Evolutionary conservation across 2,797 vertebrate genomes (phyloP), one percentile per base, ranked within the genome.

Genomic region (Melanogrammus aeglefinus): DNA sequence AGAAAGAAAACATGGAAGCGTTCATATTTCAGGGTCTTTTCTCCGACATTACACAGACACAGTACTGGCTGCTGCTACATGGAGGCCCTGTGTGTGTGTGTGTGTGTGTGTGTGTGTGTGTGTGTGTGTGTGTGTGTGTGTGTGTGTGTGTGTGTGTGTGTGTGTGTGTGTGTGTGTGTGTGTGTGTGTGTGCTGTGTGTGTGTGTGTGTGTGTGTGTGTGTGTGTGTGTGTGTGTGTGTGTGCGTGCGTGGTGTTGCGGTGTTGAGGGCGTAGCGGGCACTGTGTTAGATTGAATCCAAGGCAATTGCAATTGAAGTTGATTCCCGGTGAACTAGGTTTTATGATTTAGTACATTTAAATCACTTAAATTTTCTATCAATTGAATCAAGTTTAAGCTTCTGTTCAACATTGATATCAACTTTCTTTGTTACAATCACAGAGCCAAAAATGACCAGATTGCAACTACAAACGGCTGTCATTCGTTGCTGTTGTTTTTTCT

Each of bases 401-500:
- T 80, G 10, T 75, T 82, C 14, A 29, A 51, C 51, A 66, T 66
- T 27, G 24, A 27, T 66, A 66, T 66, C 8, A 9, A 66, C n/a
- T 2, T 24, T 87, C 76, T 80, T 10, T 39, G 47, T 81, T 39
- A 78, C 76, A 77, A 85, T 86, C 83, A 84, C 73, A 31, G 31
- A 78, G 76, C 35, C 76, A 3, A 79, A 82, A 72, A 76, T 86
- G 71, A 83, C 73, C 79, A 79, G 71, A 81, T 86, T 71, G 10
- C 18, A 63, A 36, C 31, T 41, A 69, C n/a, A 39, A 85, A 13
- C 71, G 31, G 29, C 29, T 35, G 16, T 66, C 35, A 80, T 75
- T 57, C 82, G 77, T 83, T 79, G 51, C 7, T 85, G 78, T 29
- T 31, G 29, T 14, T 70, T 21, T 29, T 70, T 13, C 8, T 29